Conservation (phyloP, 2,888 invertebrate species). For the Gordius sp. region DNA sequence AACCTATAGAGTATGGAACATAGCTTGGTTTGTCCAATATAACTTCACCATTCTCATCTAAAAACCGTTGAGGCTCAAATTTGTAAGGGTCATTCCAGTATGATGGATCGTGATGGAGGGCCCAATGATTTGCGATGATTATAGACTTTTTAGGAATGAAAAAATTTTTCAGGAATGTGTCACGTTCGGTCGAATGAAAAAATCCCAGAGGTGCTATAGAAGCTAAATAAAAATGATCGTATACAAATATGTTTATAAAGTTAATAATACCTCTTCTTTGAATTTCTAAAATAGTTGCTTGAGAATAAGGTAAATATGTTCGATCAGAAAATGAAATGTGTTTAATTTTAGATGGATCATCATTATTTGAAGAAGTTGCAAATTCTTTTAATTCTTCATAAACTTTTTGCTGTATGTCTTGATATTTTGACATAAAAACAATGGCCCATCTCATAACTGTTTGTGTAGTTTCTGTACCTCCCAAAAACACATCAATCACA, state of each 20-base stretch:
- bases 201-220: constrained; percentile 21
- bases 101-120: constrained; percentile 21
- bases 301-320: background rate
- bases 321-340: background rate
- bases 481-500: background rate
- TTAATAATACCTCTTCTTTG: constrained; percentile 4
- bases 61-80: constrained; percentile 23
- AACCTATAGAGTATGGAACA: background rate
- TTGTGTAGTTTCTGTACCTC: constrained; percentile 1
- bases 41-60: constrained; percentile 17
- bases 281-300: constrained; percentile 8
- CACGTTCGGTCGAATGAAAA: constrained; percentile 22
- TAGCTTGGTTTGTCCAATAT: background rate
- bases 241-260: background rate
- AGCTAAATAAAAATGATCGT: constrained; percentile 18
- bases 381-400: background rate
- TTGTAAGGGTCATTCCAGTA: constrained; percentile 22
- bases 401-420: background rate
- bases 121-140: constrained; percentile 21
- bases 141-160: constrained; percentile 23
- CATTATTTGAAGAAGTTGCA: background rate
- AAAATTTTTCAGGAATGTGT: constrained; percentile 22
- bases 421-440: background rate
- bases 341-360: too few species aligned
- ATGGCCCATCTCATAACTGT: constrained; percentile 9